Base-by-base conservation (phyloP, 2,113 vertebrate species). In the Cranoglanis bouderius region DNA sequence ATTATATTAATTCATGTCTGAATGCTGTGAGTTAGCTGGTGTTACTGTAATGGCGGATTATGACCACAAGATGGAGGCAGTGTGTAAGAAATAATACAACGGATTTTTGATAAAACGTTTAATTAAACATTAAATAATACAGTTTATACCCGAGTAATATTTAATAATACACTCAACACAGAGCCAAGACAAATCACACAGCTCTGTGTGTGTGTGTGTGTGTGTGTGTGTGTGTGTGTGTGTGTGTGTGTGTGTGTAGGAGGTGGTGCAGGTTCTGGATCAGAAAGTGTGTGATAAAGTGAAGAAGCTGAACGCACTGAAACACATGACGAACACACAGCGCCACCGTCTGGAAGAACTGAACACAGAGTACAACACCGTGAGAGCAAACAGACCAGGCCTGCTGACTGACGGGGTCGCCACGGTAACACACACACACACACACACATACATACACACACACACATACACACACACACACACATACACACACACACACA, bases 291-390 rank as follows among this genome's bases (percentile, higher is more conserved):
- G 95, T 6, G 93, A 94, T 84, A 96, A 96, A 90, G 92, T 92
- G 85, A 98, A 97, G 86, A 95, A 94, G 26, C 92, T 97, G 61
- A 96, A 98, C 0, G 94, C 94, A 40, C 77, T 96, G 21, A 96
- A 93, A 77, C 94, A 98, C 92, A 91, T 93, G 63, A 94, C 95
- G 9, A 92, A 94, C 38, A 91, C 94, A 21, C 49, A 91, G 83
- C 94, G 92, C 88, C 90, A 70, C 38, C 92, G 70, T 51, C 93
- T 97, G 7, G 91, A 94, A 0, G 94, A 96, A 6, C 93, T 97
- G 77, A 93, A 94, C 87, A 78, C 88, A 0, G 93, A 95, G n/a
- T 92, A 95, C 89, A 88, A 93, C 51, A 93, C 92, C 16, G 43
- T 88, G 16, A 93, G 92, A 84, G 91, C 90, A 29, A 92, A 92